Percentiles rank a stretch among this genome's conserved stretches.
phyloP scores from a whole-genome alignment of 2,113 vertebrate genomes.

The Myiozetetes cayanensis region DNA sequence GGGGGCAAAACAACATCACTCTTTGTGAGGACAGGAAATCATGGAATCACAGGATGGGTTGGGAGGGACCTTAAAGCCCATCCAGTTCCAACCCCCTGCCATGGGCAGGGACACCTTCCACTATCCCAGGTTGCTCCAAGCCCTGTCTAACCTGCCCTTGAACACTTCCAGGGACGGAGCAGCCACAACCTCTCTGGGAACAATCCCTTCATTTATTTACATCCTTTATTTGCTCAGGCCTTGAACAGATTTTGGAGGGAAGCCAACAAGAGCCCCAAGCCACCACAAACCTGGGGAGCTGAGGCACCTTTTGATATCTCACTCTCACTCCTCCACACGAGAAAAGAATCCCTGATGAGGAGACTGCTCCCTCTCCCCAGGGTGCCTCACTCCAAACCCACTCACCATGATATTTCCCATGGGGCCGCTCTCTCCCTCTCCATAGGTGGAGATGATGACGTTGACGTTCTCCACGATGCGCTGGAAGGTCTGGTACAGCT shows the following conservation, averaged over 20 bases:
- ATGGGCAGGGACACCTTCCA: not conserved
- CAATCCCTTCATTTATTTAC: not conserved
- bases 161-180: not conserved
- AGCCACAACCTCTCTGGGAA: not conserved
- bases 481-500: slow-evolving; percentile 95
- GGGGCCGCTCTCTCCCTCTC: slow-evolving; percentile 88
- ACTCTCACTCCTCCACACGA: not conserved
- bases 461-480: slow-evolving; percentile 94
- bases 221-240: not conserved
- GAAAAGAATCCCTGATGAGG: fast-evolving
- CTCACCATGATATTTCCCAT: slow-evolving; percentile 95
- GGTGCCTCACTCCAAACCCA: fast-evolving
- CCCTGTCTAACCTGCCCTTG: not conserved
- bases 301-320: fast-evolving
- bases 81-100: not conserved
- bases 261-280: not conserved
- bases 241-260: fast-evolving
- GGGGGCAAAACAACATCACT: not conserved
- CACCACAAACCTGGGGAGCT: fast-evolving
- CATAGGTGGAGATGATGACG: slow-evolving; percentile 93
- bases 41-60: not conserved
- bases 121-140: fast-evolving
- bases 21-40: not conserved
- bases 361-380: not conserved
- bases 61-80: not conserved